A percentile compares a stretch with the other conserved stretches of the same genome.
phyloP scores from a whole-genome alignment of 2,888 invertebrate genomes.

The Lasioglossum malachurum region DNA sequence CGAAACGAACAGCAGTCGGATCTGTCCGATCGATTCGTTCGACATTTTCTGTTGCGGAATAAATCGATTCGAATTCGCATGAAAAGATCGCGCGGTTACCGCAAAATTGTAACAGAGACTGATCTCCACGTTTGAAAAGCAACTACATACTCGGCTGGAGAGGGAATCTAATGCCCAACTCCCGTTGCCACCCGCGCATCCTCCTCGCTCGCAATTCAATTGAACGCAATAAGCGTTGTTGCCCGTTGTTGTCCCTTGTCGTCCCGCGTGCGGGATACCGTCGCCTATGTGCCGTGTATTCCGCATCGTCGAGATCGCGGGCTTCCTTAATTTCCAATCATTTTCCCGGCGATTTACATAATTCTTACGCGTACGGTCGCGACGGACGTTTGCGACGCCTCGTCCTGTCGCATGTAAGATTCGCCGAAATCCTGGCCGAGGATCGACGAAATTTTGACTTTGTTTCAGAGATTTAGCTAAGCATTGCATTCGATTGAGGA shows the following conservation, averaged over 20 bases:
- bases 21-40: neutral
- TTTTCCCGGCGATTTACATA: slow-evolving; percentile 35
- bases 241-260: neutral
- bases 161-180: neutral
- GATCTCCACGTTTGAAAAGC: neutral
- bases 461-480: neutral
- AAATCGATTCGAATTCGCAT: neutral
- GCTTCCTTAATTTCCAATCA: slow-evolving; percentile 56
- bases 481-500: no score
- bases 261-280: neutral
- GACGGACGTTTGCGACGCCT: neutral
- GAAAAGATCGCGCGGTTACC: neutral
- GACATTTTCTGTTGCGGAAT: neutral
- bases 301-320: slow-evolving; percentile 27
- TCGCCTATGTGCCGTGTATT: neutral
- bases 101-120: slow-evolving; percentile 3
- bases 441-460: neutral
- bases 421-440: neutral
- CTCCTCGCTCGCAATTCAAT: neutral
- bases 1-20: no score
- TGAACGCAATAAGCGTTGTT: neutral
- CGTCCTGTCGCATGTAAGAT: neutral
- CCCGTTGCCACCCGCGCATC: neutral
- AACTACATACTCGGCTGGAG: neutral
- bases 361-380: neutral